These are phyloP conservation scores for Calonectris borealis DNA, from an alignment of 2,113 vertebrate genomes.

Conservation along the genomic window DNA sequence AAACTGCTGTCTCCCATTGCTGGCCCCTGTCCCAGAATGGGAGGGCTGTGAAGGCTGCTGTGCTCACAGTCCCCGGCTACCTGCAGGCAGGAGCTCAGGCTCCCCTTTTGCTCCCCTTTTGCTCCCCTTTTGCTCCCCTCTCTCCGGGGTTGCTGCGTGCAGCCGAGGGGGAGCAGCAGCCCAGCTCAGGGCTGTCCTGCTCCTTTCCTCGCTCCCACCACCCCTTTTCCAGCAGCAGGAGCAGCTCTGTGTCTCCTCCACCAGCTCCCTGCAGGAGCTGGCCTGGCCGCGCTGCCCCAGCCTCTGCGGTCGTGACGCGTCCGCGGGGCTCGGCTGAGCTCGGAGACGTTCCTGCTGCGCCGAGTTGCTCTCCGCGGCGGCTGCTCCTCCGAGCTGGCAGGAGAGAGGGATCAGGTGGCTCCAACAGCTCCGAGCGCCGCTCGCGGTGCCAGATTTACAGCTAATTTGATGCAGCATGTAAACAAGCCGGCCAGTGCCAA, in stretches of 20 bases:
- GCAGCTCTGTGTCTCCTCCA: background rate
- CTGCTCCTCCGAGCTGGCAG: background rate
- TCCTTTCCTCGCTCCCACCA: background rate
- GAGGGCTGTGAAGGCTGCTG: background rate
- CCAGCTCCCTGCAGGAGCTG: background rate
- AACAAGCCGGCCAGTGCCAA: slow-evolving; percentile 8
- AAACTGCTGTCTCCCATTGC: rapidly evolving
- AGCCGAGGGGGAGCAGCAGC: background rate
- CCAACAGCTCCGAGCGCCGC: background rate
- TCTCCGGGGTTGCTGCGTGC: background rate
- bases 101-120: too few relatives aligned
- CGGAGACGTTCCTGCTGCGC: background rate
- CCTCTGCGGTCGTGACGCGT: background rate
- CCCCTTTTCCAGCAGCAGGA: background rate
- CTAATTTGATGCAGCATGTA: slow-evolving; percentile 22
- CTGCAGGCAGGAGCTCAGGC: background rate
- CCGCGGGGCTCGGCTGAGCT: background rate
- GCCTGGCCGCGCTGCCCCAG: rapidly evolving
- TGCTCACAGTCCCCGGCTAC: background rate
- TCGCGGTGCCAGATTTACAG: background rate
- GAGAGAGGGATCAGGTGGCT: background rate
- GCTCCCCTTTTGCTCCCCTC: too few relatives aligned
- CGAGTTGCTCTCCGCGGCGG: background rate
- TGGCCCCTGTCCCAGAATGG: background rate
- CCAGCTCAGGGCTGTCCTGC: background rate